Evolutionary conservation across 2,113 vertebrate species (phyloP), one percentile per base, ranked within the genome.

Genomic region (Chauna torquata): DNA sequence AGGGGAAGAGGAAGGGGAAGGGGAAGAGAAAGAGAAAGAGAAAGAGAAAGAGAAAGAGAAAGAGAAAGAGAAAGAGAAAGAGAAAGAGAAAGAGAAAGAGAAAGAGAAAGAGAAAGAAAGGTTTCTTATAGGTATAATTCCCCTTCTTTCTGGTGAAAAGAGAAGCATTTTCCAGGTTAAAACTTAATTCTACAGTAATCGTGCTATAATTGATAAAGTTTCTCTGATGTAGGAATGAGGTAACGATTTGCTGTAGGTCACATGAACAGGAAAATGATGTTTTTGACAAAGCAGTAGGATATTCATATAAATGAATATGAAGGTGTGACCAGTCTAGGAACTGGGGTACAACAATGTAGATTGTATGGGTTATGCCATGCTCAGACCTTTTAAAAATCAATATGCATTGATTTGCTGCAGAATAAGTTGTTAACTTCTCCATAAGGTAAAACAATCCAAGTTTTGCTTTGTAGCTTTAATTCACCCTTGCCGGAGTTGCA

Each of bases 1-100:
- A 16, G 1, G 5, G 11, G 2, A 5, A 4, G 17, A 13, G 2
- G 7, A 5, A 3, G 5, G 4, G 6, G 7, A 18, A 7, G 12
- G 6, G 12, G 7, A 18, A 13, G 10, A n/a, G n/a, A n/a, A n/a
- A n/a, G n/a, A n/a, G n/a, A n/a, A n/a, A n/a, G n/a, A n/a, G n/a
- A n/a, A n/a, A n/a, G n/a, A n/a, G n/a, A n/a, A n/a, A n/a, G n/a
- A n/a, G n/a, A n/a, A n/a, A n/a, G n/a, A n/a, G n/a, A n/a, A n/a
- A n/a, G n/a, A n/a, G n/a, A n/a, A n/a, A n/a, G n/a, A n/a, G n/a
- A n/a, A n/a, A n/a, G n/a, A n/a, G n/a, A n/a, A n/a, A n/a, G n/a
- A n/a, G n/a, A n/a, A n/a, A n/a, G n/a, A n/a, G n/a, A n/a, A n/a
- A n/a, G n/a, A n/a, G n/a, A n/a, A n/a, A n/a, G n/a, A n/a, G n/a